Evolutionary conservation across 2,113 vertebrate genomes (phyloP).

Genomic region (Phaethornis superciliosus): DNA sequence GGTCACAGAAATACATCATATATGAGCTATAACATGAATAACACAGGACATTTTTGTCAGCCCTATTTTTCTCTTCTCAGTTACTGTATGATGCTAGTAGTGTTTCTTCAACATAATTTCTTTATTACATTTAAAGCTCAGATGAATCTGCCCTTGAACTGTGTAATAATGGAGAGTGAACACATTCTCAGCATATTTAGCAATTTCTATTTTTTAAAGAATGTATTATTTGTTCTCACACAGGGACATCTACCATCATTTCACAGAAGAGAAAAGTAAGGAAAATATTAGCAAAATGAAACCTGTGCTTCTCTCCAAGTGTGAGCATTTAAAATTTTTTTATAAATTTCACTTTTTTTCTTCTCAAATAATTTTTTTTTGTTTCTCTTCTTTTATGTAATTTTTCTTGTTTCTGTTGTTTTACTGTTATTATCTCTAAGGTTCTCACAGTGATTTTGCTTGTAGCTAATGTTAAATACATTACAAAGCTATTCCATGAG

Average conservation of each 20-base stretch:
- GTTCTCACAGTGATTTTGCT: not conserved
- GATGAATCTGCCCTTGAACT: constrained; percentile 53
- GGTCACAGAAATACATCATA: constrained; percentile 28
- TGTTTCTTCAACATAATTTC: constrained; percentile 12
- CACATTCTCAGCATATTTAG: constrained; percentile 3
- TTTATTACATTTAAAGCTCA: constrained; percentile 51
- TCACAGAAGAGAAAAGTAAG: not conserved
- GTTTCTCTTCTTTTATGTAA: not conserved
- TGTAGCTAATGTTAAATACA: not conserved
- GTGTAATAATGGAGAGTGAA: constrained; percentile 28
- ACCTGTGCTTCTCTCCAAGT: not conserved
- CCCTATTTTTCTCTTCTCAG: constrained; percentile 35
- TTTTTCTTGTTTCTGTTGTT: not conserved
- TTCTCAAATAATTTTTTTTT: not conserved
- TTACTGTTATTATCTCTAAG: not conserved
- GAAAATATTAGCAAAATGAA: not conserved
- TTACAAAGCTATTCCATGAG: not conserved
- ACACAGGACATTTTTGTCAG: constrained; percentile 38
- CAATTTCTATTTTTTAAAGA: not conserved
- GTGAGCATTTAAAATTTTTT: not conserved
- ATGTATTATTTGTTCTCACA: not conserved
- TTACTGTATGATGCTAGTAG: not conserved
- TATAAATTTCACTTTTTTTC: not conserved
- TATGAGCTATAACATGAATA: constrained; percentile 56
- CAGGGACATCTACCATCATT: not conserved